Conservation (phyloP, 2,888 invertebrate genomes). For the Lasioglossum morio region DNA sequence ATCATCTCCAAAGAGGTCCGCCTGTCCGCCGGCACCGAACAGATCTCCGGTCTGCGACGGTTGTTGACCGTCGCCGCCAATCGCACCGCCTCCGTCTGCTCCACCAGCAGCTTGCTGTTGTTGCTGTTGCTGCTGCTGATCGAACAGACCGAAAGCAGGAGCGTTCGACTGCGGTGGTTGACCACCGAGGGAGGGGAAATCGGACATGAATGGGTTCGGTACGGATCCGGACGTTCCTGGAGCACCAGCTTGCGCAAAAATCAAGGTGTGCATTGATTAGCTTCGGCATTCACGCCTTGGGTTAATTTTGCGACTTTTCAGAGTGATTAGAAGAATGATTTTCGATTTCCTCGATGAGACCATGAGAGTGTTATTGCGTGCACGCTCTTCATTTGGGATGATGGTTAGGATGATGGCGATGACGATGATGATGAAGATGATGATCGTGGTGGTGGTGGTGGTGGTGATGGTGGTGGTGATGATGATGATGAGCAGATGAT, state of each 20-base stretch:
- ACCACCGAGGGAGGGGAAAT: conserved; percentile 83
- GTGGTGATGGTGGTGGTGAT: background rate
- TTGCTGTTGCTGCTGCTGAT: conserved; percentile 72
- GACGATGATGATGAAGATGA: background rate
- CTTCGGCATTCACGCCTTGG: conserved; percentile 20
- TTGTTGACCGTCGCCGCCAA: conserved; percentile 66
- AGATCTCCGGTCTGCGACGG: conserved; percentile 75
- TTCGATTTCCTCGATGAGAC: background rate
- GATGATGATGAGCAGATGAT: background rate
- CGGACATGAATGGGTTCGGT: conserved; percentile 89
- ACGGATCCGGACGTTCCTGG: conserved; percentile 84
- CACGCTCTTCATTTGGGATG: background rate
- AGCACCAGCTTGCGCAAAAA: conserved; percentile 86
- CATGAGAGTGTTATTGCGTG: conserved; percentile 14
- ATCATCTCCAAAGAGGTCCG: conserved; percentile 82
- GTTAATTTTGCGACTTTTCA: conserved; percentile 25
- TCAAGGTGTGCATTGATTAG: conserved; percentile 71
- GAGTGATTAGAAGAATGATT: background rate
- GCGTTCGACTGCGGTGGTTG: conserved; percentile 63
- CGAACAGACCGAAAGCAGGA: conserved; percentile 75
- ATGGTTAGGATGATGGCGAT: background rate
- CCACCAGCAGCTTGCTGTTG: conserved; percentile 32
- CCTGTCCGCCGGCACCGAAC: conserved; percentile 81
- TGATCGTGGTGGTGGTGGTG: background rate
- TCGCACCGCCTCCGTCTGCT: conserved; percentile 12